phyloP scores from a whole-genome alignment of 2,113 vertebrate species.

The Leucoraja erinaceus region DNA sequence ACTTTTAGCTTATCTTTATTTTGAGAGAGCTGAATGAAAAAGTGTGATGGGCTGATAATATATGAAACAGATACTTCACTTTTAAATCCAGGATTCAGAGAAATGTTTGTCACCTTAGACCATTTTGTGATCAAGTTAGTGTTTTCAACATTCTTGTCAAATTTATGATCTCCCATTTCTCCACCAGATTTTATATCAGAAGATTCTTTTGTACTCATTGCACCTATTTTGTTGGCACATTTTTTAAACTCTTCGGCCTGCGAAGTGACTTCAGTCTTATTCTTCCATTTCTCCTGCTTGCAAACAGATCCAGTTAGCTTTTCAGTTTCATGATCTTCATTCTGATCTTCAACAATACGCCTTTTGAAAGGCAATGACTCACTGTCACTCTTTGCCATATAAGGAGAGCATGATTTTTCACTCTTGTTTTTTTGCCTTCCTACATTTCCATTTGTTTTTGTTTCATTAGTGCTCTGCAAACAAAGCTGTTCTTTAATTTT shows the following conservation, averaged over 20 bases:
- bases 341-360: background rate
- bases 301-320: background rate
- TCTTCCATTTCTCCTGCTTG: constrained; percentile 26
- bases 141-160: constrained; percentile 35
- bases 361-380: constrained; percentile 7
- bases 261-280: background rate
- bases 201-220: constrained; percentile 31
- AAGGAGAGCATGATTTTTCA: constrained; percentile 6
- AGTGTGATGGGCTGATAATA: constrained; percentile 65
- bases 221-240: background rate
- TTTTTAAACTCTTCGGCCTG: background rate
- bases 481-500: constrained; percentile 64
- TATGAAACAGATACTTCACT: constrained; percentile 72
- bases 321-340: background rate
- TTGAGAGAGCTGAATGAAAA: constrained; percentile 71
- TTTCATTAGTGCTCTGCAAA: constrained; percentile 40
- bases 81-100: constrained; percentile 60
- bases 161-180: background rate
- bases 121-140: background rate
- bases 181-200: constrained; percentile 32
- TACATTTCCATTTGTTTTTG: background rate
- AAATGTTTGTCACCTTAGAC: constrained; percentile 57
- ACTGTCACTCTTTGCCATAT: background rate
- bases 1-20: constrained; percentile 63
- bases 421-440: constrained; percentile 40